phyloP scores from a whole-genome alignment of 2,797 vertebrate genomes.

The Ibycter americanus region DNA sequence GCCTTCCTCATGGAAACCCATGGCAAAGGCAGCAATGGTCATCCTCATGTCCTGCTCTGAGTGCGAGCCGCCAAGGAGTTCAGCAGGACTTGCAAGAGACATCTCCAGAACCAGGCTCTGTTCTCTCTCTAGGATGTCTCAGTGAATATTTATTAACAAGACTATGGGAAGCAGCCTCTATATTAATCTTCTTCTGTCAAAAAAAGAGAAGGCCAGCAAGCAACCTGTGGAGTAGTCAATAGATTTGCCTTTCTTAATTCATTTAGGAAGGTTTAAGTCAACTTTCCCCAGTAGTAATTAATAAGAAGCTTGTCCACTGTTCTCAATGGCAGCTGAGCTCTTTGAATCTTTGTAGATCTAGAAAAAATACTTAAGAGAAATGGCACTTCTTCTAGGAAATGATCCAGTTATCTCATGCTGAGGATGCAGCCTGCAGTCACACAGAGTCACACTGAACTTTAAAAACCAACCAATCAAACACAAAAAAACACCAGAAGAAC shows the following conservation, averaged over 20 bases:
- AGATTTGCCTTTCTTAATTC: conserved; percentile 13
- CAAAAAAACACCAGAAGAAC: too few species aligned
- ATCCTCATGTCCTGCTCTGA: too few species aligned
- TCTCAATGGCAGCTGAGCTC: neutral
- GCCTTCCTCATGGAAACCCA: too few species aligned
- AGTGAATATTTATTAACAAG: conserved; percentile 55
- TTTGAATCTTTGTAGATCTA: neutral
- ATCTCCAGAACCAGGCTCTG: conserved; percentile 12
- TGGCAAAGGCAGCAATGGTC: too few species aligned
- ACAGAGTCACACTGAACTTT: neutral
- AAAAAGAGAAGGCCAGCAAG: conserved; percentile 27
- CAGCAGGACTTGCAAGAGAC: too few species aligned
- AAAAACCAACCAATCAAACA: neutral
- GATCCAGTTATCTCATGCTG: neutral
- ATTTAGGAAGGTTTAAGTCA: conserved; percentile 47
- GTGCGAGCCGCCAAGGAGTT: too few species aligned
- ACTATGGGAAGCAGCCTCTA: conserved; percentile 12
- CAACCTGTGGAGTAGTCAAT: conserved; percentile 12
- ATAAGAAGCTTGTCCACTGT: conserved; percentile 2
- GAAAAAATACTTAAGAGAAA: neutral
- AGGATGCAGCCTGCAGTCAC: neutral
- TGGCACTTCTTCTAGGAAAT: neutral
- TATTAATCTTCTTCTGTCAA: conserved; percentile 54
- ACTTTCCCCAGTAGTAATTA: conserved; percentile 27
- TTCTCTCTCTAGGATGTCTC: conserved; percentile 7